phyloP scores from a whole-genome alignment of 2,888 invertebrate species.

The Erebia epiphron region DNA sequence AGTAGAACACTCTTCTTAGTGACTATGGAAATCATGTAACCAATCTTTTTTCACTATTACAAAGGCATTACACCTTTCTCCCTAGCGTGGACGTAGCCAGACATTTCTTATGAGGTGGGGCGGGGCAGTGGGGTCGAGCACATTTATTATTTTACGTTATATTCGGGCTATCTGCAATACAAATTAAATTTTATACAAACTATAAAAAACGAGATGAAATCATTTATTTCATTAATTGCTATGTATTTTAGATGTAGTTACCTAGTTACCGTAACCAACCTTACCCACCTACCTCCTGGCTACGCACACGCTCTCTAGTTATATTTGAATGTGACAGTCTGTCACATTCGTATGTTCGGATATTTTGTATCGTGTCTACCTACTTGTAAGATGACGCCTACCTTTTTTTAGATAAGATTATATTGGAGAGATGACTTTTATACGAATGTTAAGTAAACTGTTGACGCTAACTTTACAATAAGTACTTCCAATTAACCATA shows the following conservation, averaged over 20 bases:
- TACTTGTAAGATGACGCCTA: constrained; percentile 74
- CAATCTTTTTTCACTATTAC: constrained; percentile 68
- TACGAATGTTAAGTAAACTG: constrained; percentile 82
- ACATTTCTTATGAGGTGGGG: neutral
- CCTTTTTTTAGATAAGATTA: constrained; percentile 80
- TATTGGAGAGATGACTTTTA: constrained; percentile 82
- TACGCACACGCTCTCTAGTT: constrained; percentile 40
- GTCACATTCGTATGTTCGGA: constrained; percentile 60
- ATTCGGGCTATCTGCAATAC: constrained; percentile 7
- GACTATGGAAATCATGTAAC: constrained; percentile 64
- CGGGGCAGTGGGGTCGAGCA: neutral
- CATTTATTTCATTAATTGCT: no score
- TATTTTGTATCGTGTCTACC: constrained; percentile 70
- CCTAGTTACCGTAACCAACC: neutral
- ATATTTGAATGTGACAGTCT: constrained; percentile 61
- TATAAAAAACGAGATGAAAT: no score
- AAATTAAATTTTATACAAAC: neutral
- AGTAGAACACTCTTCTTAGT: constrained; percentile 63
- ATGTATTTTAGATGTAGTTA: no score
- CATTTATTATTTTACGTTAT: neutral
- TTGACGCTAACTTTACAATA: constrained; percentile 78
- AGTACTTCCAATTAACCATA: constrained; percentile 78
- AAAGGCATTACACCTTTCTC: constrained; percentile 62
- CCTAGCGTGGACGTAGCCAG: constrained; percentile 27
- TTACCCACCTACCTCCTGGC: neutral